phyloP scores from a whole-genome alignment of 2,888 invertebrate genomes.

The Alloplasta piceator region DNA sequence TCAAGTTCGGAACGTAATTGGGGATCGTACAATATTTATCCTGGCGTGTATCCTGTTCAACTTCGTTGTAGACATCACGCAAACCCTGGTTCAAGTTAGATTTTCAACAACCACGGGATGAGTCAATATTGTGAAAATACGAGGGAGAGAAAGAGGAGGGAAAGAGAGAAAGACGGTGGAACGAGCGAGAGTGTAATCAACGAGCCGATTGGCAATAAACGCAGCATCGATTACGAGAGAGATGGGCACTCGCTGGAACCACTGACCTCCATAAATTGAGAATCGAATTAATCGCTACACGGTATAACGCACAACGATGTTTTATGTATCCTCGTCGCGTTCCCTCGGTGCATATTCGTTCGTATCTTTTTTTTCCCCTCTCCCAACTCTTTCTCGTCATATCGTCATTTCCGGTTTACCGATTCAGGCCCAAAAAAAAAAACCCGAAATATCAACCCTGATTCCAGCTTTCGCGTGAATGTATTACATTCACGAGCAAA shows the following conservation, averaged over 20 bases:
- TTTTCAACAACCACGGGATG: constrained; percentile 48
- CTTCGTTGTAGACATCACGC: constrained; percentile 33
- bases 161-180: constrained; percentile 1
- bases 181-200: constrained; percentile 64
- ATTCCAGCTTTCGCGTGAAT: not conserved
- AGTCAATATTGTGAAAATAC: constrained; percentile 66
- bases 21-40: not conserved
- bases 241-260: constrained; percentile 57
- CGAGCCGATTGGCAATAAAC: constrained; percentile 69
- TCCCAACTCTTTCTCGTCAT: constrained; percentile 8
- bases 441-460: not conserved
- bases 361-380: constrained; percentile 24
- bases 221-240: constrained; percentile 66
- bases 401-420: constrained; percentile 19
- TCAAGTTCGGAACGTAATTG: not conserved
- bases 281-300: constrained; percentile 64
- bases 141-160: not conserved
- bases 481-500: no score
- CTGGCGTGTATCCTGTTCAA: not conserved
- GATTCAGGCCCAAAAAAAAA: constrained; percentile 1
- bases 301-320: constrained; percentile 46
- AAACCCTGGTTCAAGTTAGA: constrained; percentile 27
- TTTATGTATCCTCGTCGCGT: constrained; percentile 38
- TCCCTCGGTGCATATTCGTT: constrained; percentile 11
- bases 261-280: constrained; percentile 67